Percentiles rank a stretch among this genome's conserved stretches.
Evolutionary conservation across 2,113 vertebrate species (phyloP).

Genomic region (Nothocercus nigrocapillus): DNA sequence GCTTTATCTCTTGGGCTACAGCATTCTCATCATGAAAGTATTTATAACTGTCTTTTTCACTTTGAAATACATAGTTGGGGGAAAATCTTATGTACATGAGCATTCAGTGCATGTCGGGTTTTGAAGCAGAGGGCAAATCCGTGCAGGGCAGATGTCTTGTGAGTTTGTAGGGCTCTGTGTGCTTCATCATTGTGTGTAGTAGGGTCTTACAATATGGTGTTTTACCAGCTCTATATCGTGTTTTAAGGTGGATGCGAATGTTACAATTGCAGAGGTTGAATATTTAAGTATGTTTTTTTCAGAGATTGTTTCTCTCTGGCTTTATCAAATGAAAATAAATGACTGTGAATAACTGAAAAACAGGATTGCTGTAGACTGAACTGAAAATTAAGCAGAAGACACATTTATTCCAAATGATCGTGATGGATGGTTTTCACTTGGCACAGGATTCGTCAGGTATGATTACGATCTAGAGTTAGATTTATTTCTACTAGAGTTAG

Average conservation of each 20-base stretch:
- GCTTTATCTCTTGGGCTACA: neutral
- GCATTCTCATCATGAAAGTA: neutral
- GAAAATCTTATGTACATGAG: neutral
- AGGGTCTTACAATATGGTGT: neutral
- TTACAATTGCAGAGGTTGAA: neutral
- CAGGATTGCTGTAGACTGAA: neutral
- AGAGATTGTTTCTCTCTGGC: neutral
- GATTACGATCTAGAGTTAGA: slow-evolving; percentile 12
- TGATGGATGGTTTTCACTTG: neutral
- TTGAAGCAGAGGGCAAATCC: neutral
- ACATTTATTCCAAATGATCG: neutral
- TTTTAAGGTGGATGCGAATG: neutral
- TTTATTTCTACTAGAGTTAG: neutral
- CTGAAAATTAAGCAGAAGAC: neutral
- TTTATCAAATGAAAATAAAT: neutral
- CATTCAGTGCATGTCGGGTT: neutral
- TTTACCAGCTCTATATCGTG: neutral
- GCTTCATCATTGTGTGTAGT: neutral
- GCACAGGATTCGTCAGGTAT: neutral
- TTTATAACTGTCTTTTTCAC: neutral
- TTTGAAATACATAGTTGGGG: neutral
- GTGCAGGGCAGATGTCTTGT: neutral
- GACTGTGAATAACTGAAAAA: neutral
- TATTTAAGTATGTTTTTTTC: neutral
- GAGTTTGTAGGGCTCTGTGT: neutral